phyloP scores from a whole-genome alignment of 2,797 vertebrate species.

The Heteromormyrus szaboi region DNA sequence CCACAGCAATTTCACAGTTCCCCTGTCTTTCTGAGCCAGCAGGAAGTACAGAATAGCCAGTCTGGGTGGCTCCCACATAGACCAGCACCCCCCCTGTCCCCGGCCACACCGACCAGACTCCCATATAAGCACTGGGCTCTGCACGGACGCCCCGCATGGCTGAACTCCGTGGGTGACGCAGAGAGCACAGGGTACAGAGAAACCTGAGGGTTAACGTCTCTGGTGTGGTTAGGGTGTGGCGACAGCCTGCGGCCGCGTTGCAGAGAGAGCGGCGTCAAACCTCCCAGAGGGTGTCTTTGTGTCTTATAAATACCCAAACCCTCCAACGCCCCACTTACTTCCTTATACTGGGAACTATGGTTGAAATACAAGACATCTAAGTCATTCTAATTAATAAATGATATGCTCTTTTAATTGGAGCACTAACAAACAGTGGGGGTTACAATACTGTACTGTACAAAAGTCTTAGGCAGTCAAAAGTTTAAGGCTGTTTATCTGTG shows the following conservation, averaged over 20 bases:
- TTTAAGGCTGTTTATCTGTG: not conserved
- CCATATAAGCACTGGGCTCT: not conserved
- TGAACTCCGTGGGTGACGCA: not conserved
- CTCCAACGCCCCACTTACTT: not conserved
- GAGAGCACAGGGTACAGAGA: not conserved
- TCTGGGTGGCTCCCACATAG: not conserved
- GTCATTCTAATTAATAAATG: not conserved
- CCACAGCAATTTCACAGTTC: not conserved
- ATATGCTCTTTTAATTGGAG: not conserved
- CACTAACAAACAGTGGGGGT: not conserved
- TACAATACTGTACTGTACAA: not conserved
- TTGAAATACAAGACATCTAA: not conserved
- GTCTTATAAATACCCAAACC: not conserved
- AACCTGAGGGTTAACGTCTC: conserved; percentile 10
- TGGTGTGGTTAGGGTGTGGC: not conserved
- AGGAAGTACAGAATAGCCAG: not conserved
- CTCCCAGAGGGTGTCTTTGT: not conserved
- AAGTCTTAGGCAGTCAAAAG: not conserved
- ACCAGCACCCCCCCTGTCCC: not conserved
- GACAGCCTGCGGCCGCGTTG: not conserved
- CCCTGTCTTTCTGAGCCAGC: not conserved
- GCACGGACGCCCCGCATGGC: not conserved
- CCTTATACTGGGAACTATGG: not conserved
- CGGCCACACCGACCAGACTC: not conserved
- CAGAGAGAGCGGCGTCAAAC: not conserved